Conservation (phyloP, 2,888 invertebrate genomes). For the Cheilosia variabilis region DNA sequence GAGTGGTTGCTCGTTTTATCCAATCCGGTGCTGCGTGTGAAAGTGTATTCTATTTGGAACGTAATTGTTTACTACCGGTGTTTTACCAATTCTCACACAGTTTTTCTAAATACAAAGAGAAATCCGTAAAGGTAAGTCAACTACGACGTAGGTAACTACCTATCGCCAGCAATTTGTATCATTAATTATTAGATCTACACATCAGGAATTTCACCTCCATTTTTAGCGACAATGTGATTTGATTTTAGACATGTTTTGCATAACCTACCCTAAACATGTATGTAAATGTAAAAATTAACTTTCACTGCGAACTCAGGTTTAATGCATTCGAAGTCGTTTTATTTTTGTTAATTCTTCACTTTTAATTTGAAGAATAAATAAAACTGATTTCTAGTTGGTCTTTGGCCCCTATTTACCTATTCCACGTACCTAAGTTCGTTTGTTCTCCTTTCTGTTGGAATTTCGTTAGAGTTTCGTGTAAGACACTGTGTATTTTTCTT, state of each 20-base stretch:
- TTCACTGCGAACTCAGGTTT: constrained; percentile 33
- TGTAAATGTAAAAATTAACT: constrained; percentile 40
- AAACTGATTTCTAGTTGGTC: constrained; percentile 43
- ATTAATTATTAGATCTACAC: background rate
- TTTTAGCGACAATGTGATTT: constrained; percentile 3
- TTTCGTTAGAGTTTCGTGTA: constrained; percentile 30
- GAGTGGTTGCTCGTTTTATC: constrained; percentile 42
- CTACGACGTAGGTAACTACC: background rate
- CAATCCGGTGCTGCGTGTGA: constrained; percentile 1
- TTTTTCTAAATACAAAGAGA: constrained; percentile 20
- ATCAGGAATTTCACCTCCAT: constrained; percentile 33
- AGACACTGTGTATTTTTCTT: background rate
- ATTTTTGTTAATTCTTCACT: constrained; percentile 4
- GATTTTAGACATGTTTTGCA: constrained; percentile 23
- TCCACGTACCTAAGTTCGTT: constrained; percentile 20
- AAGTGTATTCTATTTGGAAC: constrained; percentile 21
- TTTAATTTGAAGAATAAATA: constrained; percentile 34
- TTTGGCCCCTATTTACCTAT: constrained; percentile 26
- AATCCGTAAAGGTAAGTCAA: constrained; percentile 58
- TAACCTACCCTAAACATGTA: constrained; percentile 41
- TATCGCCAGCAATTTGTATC: background rate
- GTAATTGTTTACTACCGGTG: constrained; percentile 57
- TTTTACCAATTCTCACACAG: constrained; percentile 17
- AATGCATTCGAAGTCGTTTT: constrained; percentile 44
- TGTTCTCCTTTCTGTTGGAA: constrained; percentile 14